Evolutionary conservation across 1,140 invertebrate genomes (phyloP).

Genomic region (Diprion similis): DNA sequence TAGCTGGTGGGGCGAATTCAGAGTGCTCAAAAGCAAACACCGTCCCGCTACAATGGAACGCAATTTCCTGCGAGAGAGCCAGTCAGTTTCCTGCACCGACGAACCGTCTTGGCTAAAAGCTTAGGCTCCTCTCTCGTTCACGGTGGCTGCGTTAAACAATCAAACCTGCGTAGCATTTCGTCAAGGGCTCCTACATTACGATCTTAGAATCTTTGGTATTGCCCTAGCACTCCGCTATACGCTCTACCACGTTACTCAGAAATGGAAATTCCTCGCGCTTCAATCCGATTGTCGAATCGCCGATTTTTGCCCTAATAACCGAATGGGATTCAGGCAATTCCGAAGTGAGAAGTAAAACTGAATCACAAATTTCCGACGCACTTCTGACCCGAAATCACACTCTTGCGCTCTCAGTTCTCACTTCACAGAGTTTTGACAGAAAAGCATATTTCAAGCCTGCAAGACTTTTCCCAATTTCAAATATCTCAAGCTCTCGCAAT

Average conservation of each 20-base stretch:
- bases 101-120: slow-evolving; percentile 50
- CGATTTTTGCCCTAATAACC: neutral
- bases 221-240: neutral
- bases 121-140: slow-evolving; percentile 33
- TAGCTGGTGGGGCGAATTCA: slow-evolving; percentile 1
- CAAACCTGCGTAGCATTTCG: slow-evolving; percentile 39
- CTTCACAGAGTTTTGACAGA: no score
- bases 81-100: slow-evolving; percentile 33
- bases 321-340: no score
- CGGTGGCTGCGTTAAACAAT: slow-evolving; percentile 46
- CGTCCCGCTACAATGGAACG: slow-evolving; percentile 52
- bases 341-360: no score
- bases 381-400: no score
- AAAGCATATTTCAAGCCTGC: no score
- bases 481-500: no score
- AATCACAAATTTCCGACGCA: no score
- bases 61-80: slow-evolving; percentile 48
- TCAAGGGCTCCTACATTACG: neutral
- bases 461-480: no score
- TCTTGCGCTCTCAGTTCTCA: no score
- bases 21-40: slow-evolving; percentile 44
- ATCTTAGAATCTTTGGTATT: slow-evolving; percentile 8
- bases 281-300: neutral
- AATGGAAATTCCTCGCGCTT: neutral
- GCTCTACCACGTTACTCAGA: neutral